Conservation (phyloP, 2,113 vertebrate genomes). For the Bufo gargarizans region DNA sequence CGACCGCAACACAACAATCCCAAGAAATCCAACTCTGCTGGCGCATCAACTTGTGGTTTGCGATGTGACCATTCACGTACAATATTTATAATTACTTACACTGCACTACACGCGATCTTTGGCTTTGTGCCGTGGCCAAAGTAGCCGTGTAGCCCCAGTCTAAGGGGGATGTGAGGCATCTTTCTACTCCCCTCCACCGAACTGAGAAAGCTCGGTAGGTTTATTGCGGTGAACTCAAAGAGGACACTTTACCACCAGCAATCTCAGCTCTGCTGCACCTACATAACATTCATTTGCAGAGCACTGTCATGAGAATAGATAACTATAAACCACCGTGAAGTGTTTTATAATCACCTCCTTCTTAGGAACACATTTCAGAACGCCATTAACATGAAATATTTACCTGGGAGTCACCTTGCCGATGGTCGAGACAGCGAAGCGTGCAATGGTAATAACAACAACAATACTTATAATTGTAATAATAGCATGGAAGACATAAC, state of each 20-base stretch:
- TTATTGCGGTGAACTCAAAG: too few relatives aligned
- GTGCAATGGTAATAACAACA: slow-evolving; percentile 6
- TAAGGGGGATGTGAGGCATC: too few relatives aligned
- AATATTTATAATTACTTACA: too few relatives aligned
- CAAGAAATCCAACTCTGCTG: too few relatives aligned
- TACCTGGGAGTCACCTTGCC: slow-evolving; percentile 22
- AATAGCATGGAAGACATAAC: slow-evolving; percentile 11
- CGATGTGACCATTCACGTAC: too few relatives aligned
- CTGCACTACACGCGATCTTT: too few relatives aligned
- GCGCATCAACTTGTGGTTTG: too few relatives aligned
- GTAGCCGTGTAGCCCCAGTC: too few relatives aligned
- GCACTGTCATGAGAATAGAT: background rate
- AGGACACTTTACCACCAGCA: background rate
- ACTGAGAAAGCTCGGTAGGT: background rate
- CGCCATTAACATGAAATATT: slow-evolving; percentile 17
- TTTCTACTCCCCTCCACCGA: background rate
- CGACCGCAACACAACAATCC: too few relatives aligned
- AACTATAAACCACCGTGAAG: background rate
- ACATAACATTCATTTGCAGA: background rate
- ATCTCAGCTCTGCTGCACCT: background rate
- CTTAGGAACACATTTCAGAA: slow-evolving; percentile 1
- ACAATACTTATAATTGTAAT: background rate
- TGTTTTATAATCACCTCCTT: slow-evolving; percentile 15
- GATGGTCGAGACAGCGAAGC: background rate
- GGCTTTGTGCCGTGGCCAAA: too few relatives aligned